phyloP scores from a whole-genome alignment of 2,797 vertebrate genomes.

The Numenius phaeopus region DNA sequence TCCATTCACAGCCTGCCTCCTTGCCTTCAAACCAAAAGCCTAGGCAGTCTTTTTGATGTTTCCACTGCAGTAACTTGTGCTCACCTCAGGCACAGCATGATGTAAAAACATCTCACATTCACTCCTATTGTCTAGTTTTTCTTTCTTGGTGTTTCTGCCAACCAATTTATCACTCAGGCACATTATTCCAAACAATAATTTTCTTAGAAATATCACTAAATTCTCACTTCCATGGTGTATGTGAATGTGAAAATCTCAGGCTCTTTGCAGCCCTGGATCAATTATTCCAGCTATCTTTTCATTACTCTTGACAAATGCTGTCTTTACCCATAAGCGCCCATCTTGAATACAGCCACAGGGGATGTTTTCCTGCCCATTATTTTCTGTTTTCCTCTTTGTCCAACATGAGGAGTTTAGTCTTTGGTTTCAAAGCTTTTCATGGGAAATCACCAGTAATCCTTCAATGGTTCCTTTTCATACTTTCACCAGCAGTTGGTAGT shows the following conservation, averaged over 20 bases:
- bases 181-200: neutral
- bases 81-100: neutral
- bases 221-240: neutral
- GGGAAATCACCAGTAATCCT: neutral
- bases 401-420: neutral
- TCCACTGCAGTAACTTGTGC: neutral
- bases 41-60: neutral
- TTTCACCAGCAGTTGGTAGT: neutral
- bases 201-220: neutral
- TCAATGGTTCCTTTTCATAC: neutral
- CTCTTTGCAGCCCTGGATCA: neutral
- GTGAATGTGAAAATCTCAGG: neutral
- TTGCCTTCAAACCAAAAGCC: neutral
- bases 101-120: neutral
- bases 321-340: neutral
- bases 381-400: neutral
- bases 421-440: neutral
- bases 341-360: neutral
- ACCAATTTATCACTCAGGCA: neutral
- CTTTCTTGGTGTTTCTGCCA: neutral
- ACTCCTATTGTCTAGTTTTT: neutral
- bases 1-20: neutral
- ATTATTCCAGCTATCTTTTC: neutral
- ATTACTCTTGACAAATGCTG: neutral
- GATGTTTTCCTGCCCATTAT: neutral